phyloP scores from a whole-genome alignment of 2,888 invertebrate genomes.

The Cylindroiulus punctatus region DNA sequence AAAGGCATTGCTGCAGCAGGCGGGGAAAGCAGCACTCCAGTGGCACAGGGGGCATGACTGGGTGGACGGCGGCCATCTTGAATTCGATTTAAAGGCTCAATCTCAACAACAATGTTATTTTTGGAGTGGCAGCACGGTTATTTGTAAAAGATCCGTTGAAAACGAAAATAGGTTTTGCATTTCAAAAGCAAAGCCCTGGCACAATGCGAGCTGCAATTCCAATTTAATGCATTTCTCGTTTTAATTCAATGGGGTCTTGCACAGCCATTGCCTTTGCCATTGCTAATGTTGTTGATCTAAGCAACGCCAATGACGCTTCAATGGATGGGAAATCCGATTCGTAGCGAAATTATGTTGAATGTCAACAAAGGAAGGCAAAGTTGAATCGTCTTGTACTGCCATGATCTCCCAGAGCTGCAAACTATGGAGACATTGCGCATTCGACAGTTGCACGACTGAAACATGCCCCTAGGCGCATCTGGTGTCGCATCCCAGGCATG shows the following conservation, averaged over 20 bases:
- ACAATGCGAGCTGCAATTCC: not conserved
- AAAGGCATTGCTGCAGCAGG: not conserved
- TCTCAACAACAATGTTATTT: constrained; percentile 24
- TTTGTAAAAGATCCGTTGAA: not conserved
- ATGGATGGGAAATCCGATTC: constrained; percentile 7
- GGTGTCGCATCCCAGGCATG: not conserved
- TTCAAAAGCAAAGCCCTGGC: not conserved
- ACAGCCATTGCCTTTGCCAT: not conserved
- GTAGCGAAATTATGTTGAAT: not conserved
- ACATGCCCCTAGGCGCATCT: not conserved
- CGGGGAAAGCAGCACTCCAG: not conserved
- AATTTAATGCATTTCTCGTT: constrained; percentile 12
- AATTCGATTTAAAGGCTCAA: not conserved
- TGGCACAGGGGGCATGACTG: not conserved
- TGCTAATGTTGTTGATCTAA: constrained; percentile 7
- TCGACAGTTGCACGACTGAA: not conserved
- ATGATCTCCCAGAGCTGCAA: not conserved
- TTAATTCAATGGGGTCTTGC: not conserved
- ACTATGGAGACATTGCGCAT: not conserved
- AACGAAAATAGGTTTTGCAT: not conserved
- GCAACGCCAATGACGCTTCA: constrained; percentile 14
- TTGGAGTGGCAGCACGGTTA: constrained; percentile 1
- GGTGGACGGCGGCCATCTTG: constrained; percentile 12
- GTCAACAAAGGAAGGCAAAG: not conserved
- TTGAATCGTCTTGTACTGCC: not conserved